Conservation (phyloP, 1,140 invertebrate species). For the Holcopasites calliopsidis region DNA sequence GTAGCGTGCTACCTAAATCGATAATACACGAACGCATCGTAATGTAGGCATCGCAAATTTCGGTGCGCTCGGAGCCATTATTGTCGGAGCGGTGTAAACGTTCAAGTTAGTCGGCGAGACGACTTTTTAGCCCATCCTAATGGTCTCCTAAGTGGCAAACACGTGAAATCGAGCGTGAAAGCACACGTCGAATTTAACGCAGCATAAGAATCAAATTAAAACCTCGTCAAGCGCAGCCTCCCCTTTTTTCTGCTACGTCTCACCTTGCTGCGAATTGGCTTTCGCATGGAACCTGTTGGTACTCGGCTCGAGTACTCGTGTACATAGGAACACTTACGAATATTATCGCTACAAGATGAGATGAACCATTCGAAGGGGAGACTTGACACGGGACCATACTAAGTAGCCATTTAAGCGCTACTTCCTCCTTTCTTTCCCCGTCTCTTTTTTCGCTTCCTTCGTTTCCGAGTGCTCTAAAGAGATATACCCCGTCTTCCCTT, state of each 20-base stretch:
- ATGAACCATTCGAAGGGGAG: conserved; percentile 56
- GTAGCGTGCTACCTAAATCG: background rate
- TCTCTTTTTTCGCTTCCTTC: conserved; percentile 26
- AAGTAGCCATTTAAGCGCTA: conserved; percentile 72
- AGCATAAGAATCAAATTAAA: conserved; percentile 74
- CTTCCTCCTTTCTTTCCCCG: conserved; percentile 24
- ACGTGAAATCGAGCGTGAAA: conserved; percentile 65
- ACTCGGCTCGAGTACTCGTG: conserved; percentile 58
- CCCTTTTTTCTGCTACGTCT: conserved; percentile 25
- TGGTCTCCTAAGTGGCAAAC: conserved; percentile 21
- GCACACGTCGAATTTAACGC: conserved; percentile 61
- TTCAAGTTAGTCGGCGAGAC: background rate
- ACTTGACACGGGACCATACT: conserved; percentile 68
- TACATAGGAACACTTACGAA: conserved; percentile 71
- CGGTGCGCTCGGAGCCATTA: background rate
- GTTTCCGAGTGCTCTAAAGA: background rate
- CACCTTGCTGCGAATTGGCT: conserved; percentile 67
- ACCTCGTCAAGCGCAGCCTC: conserved; percentile 63
- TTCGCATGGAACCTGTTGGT: conserved; percentile 73
- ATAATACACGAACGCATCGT: background rate
- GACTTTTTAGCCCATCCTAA: background rate
- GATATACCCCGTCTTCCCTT: conserved; percentile 47
- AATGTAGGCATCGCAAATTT: background rate
- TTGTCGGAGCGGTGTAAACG: background rate
- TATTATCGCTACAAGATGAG: conserved; percentile 63